Conservation (phyloP, 2,113 vertebrate species). For the Protobothrops flavoviridis region DNA sequence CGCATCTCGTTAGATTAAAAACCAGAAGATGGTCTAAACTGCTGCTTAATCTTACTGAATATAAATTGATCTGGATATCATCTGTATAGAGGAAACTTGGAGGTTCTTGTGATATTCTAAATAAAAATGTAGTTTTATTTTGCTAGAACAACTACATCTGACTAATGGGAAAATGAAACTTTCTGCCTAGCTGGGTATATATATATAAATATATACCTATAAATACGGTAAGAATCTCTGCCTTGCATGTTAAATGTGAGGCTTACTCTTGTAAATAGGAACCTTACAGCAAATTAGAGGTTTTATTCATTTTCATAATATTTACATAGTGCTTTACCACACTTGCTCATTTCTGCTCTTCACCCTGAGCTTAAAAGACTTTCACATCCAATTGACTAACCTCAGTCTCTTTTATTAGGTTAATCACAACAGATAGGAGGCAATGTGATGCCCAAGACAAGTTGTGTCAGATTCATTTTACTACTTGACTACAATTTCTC, state of each 20-base stretch:
- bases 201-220: no score
- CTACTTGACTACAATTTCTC: slow-evolving; percentile 22
- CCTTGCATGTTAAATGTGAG: not conserved
- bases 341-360: not conserved
- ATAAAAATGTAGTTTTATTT: not conserved
- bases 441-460: not conserved
- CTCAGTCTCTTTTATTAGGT: slow-evolving; percentile 3
- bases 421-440: slow-evolving; percentile 8
- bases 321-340: not conserved
- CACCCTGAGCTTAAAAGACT: not conserved
- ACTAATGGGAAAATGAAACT: not conserved
- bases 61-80: not conserved
- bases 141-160: not conserved
- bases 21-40: not conserved
- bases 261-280: not conserved
- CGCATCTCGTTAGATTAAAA: no score
- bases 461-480: not conserved
- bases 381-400: not conserved
- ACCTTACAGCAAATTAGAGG: not conserved
- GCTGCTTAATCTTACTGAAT: not conserved
- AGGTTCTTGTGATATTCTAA: not conserved
- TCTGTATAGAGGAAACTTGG: not conserved
- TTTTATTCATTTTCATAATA: not conserved
- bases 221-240: not conserved
- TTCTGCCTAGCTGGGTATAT: not conserved